Conservation (phyloP, 2,888 invertebrate species). For the Ceraclea dissimilis region DNA sequence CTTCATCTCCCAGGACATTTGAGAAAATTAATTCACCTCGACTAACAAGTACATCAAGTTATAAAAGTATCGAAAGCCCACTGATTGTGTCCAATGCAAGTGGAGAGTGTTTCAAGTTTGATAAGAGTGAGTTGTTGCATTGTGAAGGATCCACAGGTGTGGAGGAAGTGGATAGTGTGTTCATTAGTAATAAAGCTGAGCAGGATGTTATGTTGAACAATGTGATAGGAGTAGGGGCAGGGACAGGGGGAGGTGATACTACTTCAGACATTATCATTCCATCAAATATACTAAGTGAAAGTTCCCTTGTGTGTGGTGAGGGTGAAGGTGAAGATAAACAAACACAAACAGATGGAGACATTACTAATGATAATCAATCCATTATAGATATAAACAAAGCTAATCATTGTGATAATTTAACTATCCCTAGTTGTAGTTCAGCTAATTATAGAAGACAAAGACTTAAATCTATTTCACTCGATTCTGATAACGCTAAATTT, state of each 20-base stretch:
- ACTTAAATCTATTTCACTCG: constrained; percentile 49
- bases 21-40: constrained; percentile 29
- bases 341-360: background rate
- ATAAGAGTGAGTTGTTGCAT: constrained; percentile 2
- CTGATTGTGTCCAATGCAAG: constrained; percentile 16
- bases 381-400: constrained; percentile 2
- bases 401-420: constrained; percentile 17
- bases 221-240: background rate
- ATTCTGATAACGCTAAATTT: constrained; percentile 50
- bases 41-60: constrained; percentile 13
- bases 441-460: constrained; percentile 45
- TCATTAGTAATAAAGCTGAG: constrained; percentile 4
- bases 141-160: background rate
- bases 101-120: constrained; percentile 20
- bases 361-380: background rate
- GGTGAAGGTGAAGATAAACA: too few species aligned
- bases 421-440: constrained; percentile 8
- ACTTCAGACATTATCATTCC: too few species aligned
- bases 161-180: constrained; percentile 18
- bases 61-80: constrained; percentile 20
- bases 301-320: too few species aligned
- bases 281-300: too few species aligned
- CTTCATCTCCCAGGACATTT: constrained; percentile 39
- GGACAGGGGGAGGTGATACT: too few species aligned
- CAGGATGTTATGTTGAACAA: background rate